Conservation (phyloP, 2,888 invertebrate species). For the Eueremaeus valkanovi region DNA sequence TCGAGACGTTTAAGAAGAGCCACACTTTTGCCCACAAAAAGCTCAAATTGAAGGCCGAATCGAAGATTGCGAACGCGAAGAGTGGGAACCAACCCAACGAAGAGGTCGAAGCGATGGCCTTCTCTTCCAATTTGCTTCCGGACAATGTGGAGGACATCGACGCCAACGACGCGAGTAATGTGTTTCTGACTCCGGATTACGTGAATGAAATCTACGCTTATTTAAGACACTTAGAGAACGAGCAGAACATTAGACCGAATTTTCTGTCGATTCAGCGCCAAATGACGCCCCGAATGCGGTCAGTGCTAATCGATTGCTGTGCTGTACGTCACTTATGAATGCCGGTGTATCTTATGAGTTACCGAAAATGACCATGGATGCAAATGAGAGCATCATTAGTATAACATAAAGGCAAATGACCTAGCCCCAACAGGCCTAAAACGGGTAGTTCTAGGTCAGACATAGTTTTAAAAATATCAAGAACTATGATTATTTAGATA, state of each 20-base stretch:
- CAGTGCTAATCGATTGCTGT: constrained; percentile 87
- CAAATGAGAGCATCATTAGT: too few species aligned
- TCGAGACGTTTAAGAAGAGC: background rate
- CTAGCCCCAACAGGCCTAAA: too few species aligned
- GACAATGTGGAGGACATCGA: constrained; percentile 63
- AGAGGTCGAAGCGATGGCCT: constrained; percentile 4
- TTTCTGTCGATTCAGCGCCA: constrained; percentile 45
- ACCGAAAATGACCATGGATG: too few species aligned
- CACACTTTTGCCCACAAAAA: background rate
- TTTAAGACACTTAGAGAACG: constrained; percentile 65
- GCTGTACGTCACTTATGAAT: too few species aligned
- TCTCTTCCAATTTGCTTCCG: constrained; percentile 30
- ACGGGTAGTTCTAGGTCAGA: too few species aligned
- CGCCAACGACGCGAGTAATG: constrained; percentile 65
- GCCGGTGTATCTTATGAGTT: too few species aligned
- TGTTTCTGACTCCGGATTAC: constrained; percentile 75
- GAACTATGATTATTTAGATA: too few species aligned
- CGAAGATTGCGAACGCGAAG: background rate
- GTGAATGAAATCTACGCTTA: constrained; percentile 84
- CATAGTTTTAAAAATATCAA: too few species aligned
- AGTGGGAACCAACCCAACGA: background rate
- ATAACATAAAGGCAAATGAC: too few species aligned
- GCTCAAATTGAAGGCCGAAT: background rate
- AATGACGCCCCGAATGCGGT: constrained; percentile 78
- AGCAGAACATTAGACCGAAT: constrained; percentile 47